These are phyloP conservation scores for Lanistes nyassanus DNA, from an alignment of 1,140 invertebrate genomes.

Conservation along the genomic window DNA sequence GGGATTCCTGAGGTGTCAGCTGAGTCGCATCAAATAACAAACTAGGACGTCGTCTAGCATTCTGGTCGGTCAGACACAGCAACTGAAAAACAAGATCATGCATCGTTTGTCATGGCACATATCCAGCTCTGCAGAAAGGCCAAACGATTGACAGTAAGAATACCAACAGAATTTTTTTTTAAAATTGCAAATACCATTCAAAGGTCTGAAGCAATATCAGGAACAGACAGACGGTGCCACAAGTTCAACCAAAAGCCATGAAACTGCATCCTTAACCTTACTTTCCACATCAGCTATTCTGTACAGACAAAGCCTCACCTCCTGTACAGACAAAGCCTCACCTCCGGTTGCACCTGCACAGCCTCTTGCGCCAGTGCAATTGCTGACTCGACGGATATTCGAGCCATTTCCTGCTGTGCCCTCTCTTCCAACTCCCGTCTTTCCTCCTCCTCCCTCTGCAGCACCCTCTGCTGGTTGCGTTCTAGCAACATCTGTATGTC, in stretches of 20 bases:
- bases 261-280: too few relatives aligned
- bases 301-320: neutral
- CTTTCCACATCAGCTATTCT: too few relatives aligned
- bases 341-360: slow-evolving; percentile 20
- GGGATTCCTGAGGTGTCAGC: slow-evolving; percentile 34
- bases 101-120: too few relatives aligned
- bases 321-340: neutral
- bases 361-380: slow-evolving; percentile 14
- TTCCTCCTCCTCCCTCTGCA: slow-evolving; percentile 50
- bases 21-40: slow-evolving; percentile 23
- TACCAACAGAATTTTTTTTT: too few relatives aligned
- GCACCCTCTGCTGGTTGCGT: slow-evolving; percentile 51
- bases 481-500: slow-evolving; percentile 57
- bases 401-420: slow-evolving; percentile 37
- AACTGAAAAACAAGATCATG: too few relatives aligned
- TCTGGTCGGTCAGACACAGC: neutral
- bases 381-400: slow-evolving; percentile 2
- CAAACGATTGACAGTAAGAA: too few relatives aligned
- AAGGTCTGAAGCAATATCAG: too few relatives aligned
- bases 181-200: neutral
- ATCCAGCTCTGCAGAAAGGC: too few relatives aligned
- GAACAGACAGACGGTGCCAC: too few relatives aligned
- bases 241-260: too few relatives aligned
- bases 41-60: slow-evolving; percentile 24
- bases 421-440: slow-evolving; percentile 33